These are phyloP conservation scores for Mystacornis crossleyi DNA, from an alignment of 2,113 vertebrate species.

Conservation along the genomic window DNA sequence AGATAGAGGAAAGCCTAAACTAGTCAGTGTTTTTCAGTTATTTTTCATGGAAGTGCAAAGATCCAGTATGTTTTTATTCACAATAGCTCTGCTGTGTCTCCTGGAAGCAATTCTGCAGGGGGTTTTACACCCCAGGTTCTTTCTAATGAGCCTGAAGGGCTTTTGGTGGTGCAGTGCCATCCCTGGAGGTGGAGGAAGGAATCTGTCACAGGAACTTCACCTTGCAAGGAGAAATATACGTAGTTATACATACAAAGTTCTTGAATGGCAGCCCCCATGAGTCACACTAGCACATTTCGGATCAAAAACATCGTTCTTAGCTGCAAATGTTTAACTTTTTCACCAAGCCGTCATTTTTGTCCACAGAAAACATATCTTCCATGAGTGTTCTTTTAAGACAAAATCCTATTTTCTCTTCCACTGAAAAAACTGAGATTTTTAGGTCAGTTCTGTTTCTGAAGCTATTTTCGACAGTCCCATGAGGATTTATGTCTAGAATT, in stretches of 20 bases:
- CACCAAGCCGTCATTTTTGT: background rate
- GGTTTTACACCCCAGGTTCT: background rate
- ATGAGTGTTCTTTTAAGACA: background rate
- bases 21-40: background rate
- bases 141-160: background rate
- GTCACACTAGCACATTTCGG: background rate
- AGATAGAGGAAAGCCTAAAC: background rate
- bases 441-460: background rate
- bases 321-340: background rate
- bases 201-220: background rate
- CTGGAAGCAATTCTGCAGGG: background rate
- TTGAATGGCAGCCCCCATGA: background rate
- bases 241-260: accelerated
- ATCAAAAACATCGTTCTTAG: background rate
- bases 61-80: background rate
- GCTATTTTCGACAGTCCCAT: background rate
- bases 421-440: background rate
- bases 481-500: background rate
- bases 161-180: background rate
- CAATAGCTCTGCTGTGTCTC: background rate
- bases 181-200: background rate
- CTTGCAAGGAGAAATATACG: background rate
- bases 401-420: background rate
- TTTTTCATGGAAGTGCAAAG: background rate
- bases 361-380: background rate